Conservation (phyloP, 1,140 invertebrate genomes). For the Bombus pyrosoma region DNA sequence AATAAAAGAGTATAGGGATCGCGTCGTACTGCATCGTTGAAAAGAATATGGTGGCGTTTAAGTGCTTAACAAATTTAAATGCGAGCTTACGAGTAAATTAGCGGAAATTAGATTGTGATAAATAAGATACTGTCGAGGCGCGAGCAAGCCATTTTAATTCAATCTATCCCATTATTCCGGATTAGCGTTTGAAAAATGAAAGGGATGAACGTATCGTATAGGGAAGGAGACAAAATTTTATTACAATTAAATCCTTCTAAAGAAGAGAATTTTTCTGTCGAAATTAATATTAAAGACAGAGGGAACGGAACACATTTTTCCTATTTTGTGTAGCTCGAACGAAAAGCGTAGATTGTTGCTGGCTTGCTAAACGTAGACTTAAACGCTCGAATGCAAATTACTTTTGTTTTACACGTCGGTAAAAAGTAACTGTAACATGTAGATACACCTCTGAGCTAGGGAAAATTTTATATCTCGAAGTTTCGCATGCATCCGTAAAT, state of each 20-base stretch:
- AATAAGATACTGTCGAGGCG: slow-evolving; percentile 4
- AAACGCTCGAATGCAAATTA: background rate
- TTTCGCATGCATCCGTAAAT: background rate
- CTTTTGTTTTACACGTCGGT: background rate
- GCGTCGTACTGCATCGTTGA: too few species aligned
- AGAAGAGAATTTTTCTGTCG: background rate
- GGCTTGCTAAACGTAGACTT: background rate
- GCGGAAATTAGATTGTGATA: background rate
- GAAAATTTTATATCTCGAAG: background rate
- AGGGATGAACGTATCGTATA: background rate
- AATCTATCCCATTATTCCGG: background rate
- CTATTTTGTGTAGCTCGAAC: background rate
- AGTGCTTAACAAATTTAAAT: background rate
- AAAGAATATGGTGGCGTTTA: background rate
- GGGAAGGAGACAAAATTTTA: background rate
- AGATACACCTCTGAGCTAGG: background rate
- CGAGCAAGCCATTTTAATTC: background rate
- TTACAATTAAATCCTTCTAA: background rate
- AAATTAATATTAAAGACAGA: background rate
- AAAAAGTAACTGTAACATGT: background rate
- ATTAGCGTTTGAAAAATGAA: background rate
- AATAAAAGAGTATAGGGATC: too few species aligned
- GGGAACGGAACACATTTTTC: background rate
- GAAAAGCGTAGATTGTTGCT: background rate
- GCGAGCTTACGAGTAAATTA: background rate